These are phyloP conservation scores for Corythucha ciliata DNA, from an alignment of 2,888 invertebrate genomes.

Conservation along the genomic window DNA sequence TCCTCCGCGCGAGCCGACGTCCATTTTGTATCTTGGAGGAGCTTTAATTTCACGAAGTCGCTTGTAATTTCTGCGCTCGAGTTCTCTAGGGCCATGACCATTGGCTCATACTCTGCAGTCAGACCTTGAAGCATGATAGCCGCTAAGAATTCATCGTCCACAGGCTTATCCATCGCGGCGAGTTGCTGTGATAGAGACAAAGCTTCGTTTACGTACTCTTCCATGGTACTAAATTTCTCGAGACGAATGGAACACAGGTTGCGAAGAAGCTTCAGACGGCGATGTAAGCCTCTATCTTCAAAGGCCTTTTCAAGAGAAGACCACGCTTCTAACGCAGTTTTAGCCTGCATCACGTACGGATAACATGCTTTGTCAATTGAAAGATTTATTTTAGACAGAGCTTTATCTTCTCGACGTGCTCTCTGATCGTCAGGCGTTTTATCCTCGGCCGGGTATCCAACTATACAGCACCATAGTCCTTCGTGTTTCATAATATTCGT, in stretches of 20 bases:
- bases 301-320: slow-evolving; percentile 7
- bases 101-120: neutral
- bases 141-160: slow-evolving; percentile 14
- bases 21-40: slow-evolving; percentile 8
- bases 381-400: slow-evolving; percentile 3
- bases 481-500: slow-evolving; percentile 1
- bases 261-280: neutral
- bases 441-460: slow-evolving; percentile 2
- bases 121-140: slow-evolving; percentile 13
- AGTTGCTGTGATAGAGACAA: slow-evolving; percentile 6
- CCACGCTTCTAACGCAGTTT: slow-evolving; percentile 14
- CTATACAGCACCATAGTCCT: neutral
- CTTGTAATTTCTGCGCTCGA: neutral
- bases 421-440: neutral
- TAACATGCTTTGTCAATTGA: slow-evolving; percentile 8
- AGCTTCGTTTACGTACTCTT: slow-evolving; percentile 18
- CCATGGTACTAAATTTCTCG: slow-evolving; percentile 5
- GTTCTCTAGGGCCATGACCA: slow-evolving; percentile 15
- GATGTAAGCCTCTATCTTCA: slow-evolving; percentile 6
- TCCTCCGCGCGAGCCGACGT: no score
- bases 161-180: neutral
- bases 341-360: slow-evolving; percentile 1
- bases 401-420: slow-evolving; percentile 10
- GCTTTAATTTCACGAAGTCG: slow-evolving; percentile 4
- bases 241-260: neutral